Evolutionary conservation across 2,797 vertebrate species (phyloP).

Genomic region (Melanotaenia parkinsoni): DNA sequence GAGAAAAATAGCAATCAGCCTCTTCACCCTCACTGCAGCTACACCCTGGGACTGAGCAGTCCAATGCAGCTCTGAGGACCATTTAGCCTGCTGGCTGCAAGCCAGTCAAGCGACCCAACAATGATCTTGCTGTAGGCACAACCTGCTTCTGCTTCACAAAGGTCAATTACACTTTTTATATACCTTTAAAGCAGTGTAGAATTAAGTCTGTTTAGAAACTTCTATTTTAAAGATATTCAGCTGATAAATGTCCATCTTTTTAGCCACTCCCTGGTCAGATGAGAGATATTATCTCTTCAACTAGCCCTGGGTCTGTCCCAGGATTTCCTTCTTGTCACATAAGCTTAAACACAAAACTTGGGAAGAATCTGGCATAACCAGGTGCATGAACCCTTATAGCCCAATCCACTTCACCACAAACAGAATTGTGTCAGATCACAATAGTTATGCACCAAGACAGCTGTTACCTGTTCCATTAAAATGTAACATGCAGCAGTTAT

Average conservation of each 20-base stretch:
- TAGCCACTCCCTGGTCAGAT: neutral
- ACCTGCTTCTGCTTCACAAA: constrained; percentile 54
- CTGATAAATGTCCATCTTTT: constrained; percentile 12
- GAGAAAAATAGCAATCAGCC: constrained; percentile 55
- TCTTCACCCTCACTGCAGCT: constrained; percentile 38
- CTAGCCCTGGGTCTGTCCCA: neutral
- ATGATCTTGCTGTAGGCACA: constrained; percentile 57
- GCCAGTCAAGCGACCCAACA: constrained; percentile 61
- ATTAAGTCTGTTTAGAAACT: constrained; percentile 40
- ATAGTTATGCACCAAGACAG: neutral
- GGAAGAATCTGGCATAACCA: neutral
- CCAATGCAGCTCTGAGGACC: constrained; percentile 58
- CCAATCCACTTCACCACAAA: neutral
- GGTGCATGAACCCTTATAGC: neutral
- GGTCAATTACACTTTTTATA: constrained; percentile 59
- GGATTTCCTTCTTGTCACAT: constrained; percentile 1
- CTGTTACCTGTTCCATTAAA: neutral
- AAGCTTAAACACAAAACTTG: neutral
- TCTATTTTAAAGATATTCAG: constrained; percentile 34
- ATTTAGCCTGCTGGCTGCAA: constrained; percentile 59
- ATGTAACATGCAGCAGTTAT: constrained; percentile 5
- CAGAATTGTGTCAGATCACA: neutral
- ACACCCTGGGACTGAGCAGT: constrained; percentile 40
- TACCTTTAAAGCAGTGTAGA: constrained; percentile 32
- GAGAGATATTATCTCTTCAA: neutral